Evolutionary conservation across 2,888 invertebrate genomes (phyloP).

Genomic region (Orchesella flavescens): DNA sequence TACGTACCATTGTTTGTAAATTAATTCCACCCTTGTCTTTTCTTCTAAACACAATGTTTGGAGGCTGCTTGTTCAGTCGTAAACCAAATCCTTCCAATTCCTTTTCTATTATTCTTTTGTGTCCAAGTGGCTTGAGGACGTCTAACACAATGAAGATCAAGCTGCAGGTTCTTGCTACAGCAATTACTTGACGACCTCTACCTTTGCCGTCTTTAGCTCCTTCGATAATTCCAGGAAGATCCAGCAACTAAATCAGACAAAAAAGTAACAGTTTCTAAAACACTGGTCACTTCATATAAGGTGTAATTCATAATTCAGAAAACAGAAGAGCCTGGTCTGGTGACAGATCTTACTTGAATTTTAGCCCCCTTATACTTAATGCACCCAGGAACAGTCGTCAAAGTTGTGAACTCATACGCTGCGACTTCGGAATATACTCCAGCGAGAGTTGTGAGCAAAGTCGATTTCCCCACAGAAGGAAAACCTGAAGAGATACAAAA

Average conservation of each 20-base stretch:
- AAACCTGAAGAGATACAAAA: constrained; percentile 80
- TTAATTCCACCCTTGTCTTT: constrained; percentile 99
- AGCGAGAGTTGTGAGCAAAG: constrained; percentile 95
- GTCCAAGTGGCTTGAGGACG: constrained; percentile 88
- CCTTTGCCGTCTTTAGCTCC: constrained; percentile 99
- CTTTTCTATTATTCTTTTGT: constrained; percentile 95
- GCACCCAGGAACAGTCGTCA: constrained; percentile 99
- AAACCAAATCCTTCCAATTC: constrained; percentile 99
- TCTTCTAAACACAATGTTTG: constrained; percentile 94
- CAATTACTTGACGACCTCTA: constrained; percentile 98
- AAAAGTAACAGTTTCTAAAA: too few relatives aligned
- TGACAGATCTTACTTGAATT: constrained; percentile 83
- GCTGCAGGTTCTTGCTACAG: constrained; percentile 98
- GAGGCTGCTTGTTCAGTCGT: constrained; percentile 95
- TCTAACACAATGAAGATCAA: constrained; percentile 91
- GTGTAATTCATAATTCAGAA: too few relatives aligned
- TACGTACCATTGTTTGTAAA: constrained; percentile 86
- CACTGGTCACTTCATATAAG: too few relatives aligned
- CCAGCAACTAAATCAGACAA: constrained; percentile 83
- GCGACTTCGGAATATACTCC: constrained; percentile 99
- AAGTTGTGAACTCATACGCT: constrained; percentile 99
- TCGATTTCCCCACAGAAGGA: constrained; percentile 99
- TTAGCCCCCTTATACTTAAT: constrained; percentile 99
- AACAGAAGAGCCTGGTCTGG: too few relatives aligned
- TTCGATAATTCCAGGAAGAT: constrained; percentile 99